Evolutionary conservation across 30 jellyfish, hydroid and myxozoan genomes (phyloP).

Genomic region (Catostylus mosaicus): DNA sequence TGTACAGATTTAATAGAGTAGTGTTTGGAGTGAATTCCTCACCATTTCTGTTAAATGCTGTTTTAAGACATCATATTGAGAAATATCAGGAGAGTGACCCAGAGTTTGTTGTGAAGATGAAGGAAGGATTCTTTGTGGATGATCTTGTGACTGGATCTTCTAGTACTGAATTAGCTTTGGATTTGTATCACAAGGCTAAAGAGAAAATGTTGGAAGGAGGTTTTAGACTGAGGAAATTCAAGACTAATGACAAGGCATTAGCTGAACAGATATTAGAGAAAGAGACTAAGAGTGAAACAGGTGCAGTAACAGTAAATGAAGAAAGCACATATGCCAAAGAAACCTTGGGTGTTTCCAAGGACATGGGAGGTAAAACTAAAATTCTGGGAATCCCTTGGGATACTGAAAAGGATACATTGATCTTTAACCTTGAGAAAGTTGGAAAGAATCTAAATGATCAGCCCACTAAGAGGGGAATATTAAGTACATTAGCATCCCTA

Average conservation of each 20-base stretch:
- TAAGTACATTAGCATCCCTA: not conserved
- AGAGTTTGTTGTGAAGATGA: constrained; percentile 32
- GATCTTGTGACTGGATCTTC: constrained; percentile 12
- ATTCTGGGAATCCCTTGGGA: constrained; percentile 2
- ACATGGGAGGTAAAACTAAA: not conserved
- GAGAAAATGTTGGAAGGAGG: not conserved
- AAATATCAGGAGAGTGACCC: constrained; percentile 44
- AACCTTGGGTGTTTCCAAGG: not conserved
- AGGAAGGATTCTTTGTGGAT: constrained; percentile 27
- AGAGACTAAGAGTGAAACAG: not conserved
- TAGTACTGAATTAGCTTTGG: constrained; percentile 5
- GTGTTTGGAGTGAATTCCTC: constrained; percentile 56
- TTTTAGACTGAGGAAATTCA: too few species aligned
- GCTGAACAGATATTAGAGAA: constrained; percentile 33
- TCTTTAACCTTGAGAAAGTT: not conserved
- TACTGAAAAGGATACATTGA: not conserved
- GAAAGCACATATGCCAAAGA: not conserved
- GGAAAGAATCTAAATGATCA: not conserved
- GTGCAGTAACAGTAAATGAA: too few species aligned
- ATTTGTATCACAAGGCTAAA: constrained; percentile 21
- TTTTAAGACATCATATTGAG: too few species aligned
- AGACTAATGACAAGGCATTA: constrained; percentile 20
- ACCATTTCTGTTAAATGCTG: constrained; percentile 53
- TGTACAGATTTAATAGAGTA: constrained; percentile 18
- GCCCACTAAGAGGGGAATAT: not conserved